These are phyloP conservation scores for Arbacia lixula DNA, from an alignment of 53 echinoderm and acorn worm species.

Conservation along the genomic window DNA sequence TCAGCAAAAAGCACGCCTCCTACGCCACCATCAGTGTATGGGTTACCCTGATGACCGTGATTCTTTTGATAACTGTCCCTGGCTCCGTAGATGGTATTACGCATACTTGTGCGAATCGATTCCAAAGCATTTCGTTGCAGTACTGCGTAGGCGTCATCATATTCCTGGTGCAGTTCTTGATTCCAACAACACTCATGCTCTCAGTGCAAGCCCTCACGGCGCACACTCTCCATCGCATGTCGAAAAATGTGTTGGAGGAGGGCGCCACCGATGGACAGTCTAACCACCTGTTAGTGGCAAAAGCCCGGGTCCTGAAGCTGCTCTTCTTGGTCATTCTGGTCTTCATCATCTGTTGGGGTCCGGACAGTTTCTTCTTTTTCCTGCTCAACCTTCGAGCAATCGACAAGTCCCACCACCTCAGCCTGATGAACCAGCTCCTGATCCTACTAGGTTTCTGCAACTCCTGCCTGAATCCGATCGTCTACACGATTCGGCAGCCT, in stretches of 20 bases:
- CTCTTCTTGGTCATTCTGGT: conserved; percentile 59
- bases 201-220: conserved; percentile 73
- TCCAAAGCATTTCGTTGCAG: conserved; percentile 54
- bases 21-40: conserved; percentile 62
- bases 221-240: conserved; percentile 60
- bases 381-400: conserved; percentile 48
- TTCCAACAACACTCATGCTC: conserved; percentile 84
- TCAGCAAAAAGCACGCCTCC: conserved; percentile 64
- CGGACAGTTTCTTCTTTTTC: conserved; percentile 45
- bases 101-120: conserved; percentile 52
- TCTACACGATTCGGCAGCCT: conserved; percentile 56
- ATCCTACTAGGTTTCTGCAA: conserved; percentile 50
- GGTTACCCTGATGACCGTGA: conserved; percentile 50
- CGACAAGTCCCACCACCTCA: conserved; percentile 10
- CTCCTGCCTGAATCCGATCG: conserved; percentile 61
- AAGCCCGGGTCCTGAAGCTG: conserved; percentile 60
- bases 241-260: conserved; percentile 24
- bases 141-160: conserved; percentile 60
- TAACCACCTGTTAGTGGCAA: conserved; percentile 49
- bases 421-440: conserved; percentile 33
- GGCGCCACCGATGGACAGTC: neutral
- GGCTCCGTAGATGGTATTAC: conserved; percentile 36
- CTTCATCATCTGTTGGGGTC: conserved; percentile 68
- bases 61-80: conserved; percentile 62
- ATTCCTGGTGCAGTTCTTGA: conserved; percentile 74